These are phyloP conservation scores for Andricus quercusramuli DNA, from an alignment of 2,888 invertebrate species.

Conservation along the genomic window DNA sequence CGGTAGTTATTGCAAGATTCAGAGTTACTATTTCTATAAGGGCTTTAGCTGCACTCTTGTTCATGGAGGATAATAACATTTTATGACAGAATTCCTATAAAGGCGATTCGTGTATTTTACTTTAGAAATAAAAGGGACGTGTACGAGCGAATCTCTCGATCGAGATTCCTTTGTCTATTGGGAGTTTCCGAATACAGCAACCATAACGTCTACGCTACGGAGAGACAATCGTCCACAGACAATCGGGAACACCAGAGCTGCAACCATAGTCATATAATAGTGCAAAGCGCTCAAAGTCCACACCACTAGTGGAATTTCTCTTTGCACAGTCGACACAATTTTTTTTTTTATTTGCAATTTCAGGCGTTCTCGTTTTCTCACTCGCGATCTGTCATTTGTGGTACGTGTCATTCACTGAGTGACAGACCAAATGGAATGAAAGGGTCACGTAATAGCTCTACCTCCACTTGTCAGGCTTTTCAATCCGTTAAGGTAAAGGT, in stretches of 20 bases:
- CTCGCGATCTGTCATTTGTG: slow-evolving; percentile 21
- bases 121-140: slow-evolving; percentile 15
- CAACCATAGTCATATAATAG: not conserved
- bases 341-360: slow-evolving; percentile 56
- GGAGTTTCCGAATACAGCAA: slow-evolving; percentile 25
- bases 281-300: not conserved
- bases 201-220: slow-evolving; percentile 32
- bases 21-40: not conserved
- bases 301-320: slow-evolving; percentile 23
- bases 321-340: slow-evolving; percentile 58
- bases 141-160: slow-evolving; percentile 14
- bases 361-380: slow-evolving; percentile 55
- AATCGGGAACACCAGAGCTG: slow-evolving; percentile 13
- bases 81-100: slow-evolving; percentile 28
- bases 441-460: not conserved
- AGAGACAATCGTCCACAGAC: slow-evolving; percentile 16
- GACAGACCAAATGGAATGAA: slow-evolving; percentile 11
- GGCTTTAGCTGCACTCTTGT: slow-evolving; percentile 18
- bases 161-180: slow-evolving; percentile 25
- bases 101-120: slow-evolving; percentile 29
- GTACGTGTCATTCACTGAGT: not conserved
- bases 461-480: not conserved
- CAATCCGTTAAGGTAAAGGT: not conserved
- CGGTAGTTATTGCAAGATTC: not conserved
- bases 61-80: slow-evolving; percentile 26